phyloP scores from a whole-genome alignment of 2,888 invertebrate species.

The Agapostemon virescens region DNA sequence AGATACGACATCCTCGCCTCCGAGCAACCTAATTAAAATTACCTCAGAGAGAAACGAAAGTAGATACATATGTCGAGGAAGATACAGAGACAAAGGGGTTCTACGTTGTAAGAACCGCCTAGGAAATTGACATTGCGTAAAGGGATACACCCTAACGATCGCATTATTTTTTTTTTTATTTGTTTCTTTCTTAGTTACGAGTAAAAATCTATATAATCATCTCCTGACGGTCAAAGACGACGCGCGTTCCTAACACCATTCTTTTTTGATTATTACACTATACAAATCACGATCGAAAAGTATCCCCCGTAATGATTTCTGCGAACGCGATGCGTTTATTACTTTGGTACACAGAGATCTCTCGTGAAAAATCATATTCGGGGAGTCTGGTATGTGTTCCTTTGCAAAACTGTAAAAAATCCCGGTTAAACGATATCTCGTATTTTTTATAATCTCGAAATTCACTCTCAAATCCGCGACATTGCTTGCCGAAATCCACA shows the following conservation, averaged over 20 bases:
- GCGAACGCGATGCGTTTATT: background rate
- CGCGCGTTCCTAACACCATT: background rate
- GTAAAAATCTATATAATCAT: slow-evolving; percentile 59
- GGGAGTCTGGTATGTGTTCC: background rate
- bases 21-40: slow-evolving; percentile 48
- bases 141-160: slow-evolving; percentile 68
- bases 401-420: background rate
- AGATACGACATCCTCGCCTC: slow-evolving; percentile 24
- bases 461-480: background rate
- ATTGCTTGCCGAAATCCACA: background rate
- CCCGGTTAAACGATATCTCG: too few species aligned
- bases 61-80: slow-evolving; percentile 65
- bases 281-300: slow-evolving; percentile 31
- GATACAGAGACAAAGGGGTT: slow-evolving; percentile 62
- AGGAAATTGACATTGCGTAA: slow-evolving; percentile 78
- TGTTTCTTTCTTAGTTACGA: slow-evolving; percentile 58
- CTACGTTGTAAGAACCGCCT: slow-evolving; percentile 67
- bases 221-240: slow-evolving; percentile 49
- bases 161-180: too few species aligned
- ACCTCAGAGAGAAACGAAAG: slow-evolving; percentile 70
- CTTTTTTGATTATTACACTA: slow-evolving; percentile 32
- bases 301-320: background rate
- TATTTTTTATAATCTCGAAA: background rate
- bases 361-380: background rate
- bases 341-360: background rate